Conservation (phyloP, 2,888 invertebrate species). For the Cheilosia vulpina region DNA sequence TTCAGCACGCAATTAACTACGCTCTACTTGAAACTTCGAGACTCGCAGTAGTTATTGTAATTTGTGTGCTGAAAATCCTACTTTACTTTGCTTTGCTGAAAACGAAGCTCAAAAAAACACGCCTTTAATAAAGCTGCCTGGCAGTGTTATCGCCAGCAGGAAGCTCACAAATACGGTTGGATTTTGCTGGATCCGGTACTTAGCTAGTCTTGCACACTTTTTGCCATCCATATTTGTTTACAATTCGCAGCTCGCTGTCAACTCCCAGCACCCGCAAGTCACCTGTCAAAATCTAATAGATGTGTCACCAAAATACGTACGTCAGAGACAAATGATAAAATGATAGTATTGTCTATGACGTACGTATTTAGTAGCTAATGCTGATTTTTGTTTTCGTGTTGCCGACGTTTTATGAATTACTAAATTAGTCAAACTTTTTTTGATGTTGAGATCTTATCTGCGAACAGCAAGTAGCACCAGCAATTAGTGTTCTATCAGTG, state of each 20-base stretch:
- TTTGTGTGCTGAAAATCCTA: no score
- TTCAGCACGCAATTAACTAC: no score
- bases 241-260: slow-evolving; percentile 15
- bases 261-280: neutral
- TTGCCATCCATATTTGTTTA: slow-evolving; percentile 22
- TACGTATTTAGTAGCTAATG: neutral
- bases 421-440: neutral
- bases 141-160: slow-evolving; percentile 2
- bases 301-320: neutral
- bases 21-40: no score
- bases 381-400: slow-evolving; percentile 8
- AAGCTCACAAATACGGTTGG: neutral
- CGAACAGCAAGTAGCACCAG: neutral
- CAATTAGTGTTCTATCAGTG: slow-evolving; percentile 11
- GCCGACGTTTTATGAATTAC: slow-evolving; percentile 36
- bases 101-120: no score
- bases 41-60: no score
- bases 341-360: no score
- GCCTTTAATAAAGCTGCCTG: neutral
- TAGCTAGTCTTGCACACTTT: neutral
- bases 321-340: no score
- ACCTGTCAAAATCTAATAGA: slow-evolving; percentile 10
- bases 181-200: no score
- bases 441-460: slow-evolving; percentile 2
- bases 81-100: no score